Evolutionary conservation across 2,888 invertebrate genomes (phyloP), one percentile per base, ranked within the genome.

Genomic region (Yponomeuta cagnagella): DNA sequence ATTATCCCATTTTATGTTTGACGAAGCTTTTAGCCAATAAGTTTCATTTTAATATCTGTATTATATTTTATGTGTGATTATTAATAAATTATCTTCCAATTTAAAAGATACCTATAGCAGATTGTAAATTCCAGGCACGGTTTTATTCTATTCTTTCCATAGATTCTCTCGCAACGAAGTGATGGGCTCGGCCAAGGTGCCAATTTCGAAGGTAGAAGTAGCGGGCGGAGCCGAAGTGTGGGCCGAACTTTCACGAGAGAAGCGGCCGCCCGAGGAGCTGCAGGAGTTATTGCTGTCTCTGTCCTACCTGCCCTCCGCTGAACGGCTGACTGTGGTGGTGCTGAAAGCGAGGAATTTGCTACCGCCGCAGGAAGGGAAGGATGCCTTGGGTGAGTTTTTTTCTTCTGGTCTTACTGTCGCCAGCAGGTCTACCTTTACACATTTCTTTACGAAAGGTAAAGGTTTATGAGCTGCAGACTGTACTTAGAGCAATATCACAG

Each of bases 241-340:
- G 97, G 97, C 97, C 1, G 97, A 97, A 79, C 94, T 98, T 63
- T 94, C 95, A 68, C 94, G 96, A 73, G 96, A 96, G 78, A 95
- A 95, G 76, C 96, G 96, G 78, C 96, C 96, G 1, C 95, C 95
- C 2, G 96, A 96, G 79, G 96, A 96, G 82, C 89, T 95, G 72
- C 97, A 97, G 71, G 97, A 98, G 82, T 90, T 98, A 48, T 89
- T 97, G 74, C 91, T 98, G 70, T 97, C 97, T 0, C 90, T 98
- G 48, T 97, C 97, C 74, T 98, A 97, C 86, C 89, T 98, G 75
- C 97, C 97, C 15, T 97, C 97, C 71, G 97, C 97, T 2, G 97
- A 97, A 83, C 93, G 97, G 70, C 93, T 97, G 31, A 97, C 97
- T 0, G 95, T 97, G 8, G 96, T 96, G 2, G 94, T 97, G 33